phyloP scores from a whole-genome alignment of 2,113 vertebrate genomes.

The Rhinolophus sinicus region DNA sequence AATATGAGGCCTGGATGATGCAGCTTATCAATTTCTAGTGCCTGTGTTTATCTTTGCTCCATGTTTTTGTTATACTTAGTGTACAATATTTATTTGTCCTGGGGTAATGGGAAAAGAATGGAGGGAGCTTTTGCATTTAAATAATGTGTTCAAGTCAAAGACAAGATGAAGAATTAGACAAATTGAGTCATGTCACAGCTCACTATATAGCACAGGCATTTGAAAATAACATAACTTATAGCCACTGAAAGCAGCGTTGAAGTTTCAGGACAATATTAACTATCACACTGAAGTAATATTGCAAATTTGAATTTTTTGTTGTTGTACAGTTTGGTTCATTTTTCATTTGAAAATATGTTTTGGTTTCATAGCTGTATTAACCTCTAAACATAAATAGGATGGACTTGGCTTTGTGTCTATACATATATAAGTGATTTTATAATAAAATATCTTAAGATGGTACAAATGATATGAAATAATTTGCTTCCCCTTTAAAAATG shows the following conservation, averaged over 20 bases:
- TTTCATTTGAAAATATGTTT: background rate
- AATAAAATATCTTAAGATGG: conserved; percentile 15
- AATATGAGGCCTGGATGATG: background rate
- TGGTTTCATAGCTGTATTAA: background rate
- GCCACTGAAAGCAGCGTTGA: background rate
- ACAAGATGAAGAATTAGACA: background rate
- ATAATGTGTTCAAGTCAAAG: background rate
- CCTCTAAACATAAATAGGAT: background rate
- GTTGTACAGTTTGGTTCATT: background rate
- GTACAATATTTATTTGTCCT: background rate
- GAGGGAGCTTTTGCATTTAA: background rate
- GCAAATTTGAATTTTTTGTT: background rate
- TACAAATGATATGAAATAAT: background rate
- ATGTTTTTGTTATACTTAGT: background rate
- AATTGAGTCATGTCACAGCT: background rate
- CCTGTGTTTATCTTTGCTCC: background rate
- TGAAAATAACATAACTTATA: background rate
- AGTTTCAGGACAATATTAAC: background rate
- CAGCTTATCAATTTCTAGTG: background rate
- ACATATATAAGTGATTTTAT: background rate
- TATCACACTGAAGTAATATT: background rate
- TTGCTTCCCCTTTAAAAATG: conserved; percentile 17
- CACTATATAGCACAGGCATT: background rate
- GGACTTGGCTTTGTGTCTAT: background rate
- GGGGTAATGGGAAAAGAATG: background rate